Evolutionary conservation across 2,888 invertebrate species (phyloP), one percentile per base, ranked within the genome.

Genomic region (Aromia moschata): DNA sequence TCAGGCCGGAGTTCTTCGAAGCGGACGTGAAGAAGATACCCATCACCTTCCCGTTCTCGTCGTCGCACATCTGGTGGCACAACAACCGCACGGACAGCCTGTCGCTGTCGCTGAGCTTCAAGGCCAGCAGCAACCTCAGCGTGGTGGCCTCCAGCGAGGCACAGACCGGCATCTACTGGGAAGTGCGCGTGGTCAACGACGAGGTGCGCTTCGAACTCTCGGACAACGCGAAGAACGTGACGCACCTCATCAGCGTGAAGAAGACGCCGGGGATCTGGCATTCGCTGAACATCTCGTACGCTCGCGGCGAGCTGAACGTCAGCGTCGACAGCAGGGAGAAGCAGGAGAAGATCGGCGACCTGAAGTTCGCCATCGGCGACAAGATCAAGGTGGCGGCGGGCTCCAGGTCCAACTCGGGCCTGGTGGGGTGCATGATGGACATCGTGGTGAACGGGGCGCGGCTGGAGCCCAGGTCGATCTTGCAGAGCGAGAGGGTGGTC

Each of bases 351-450:
- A 70, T 81, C 43, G 75, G 74, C 0, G 76, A 77, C 49, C 67
- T 81, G 18, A 77, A 76, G 54, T 81, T 81, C 64, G 78, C 80
- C 1, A 74, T 79, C 16, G 81, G 81, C 1, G 81, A 81, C 67
- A 81, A 81, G 64, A 80, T 81, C 43, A 81, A 81, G 64, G 90
- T 93, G 67, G 93, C 93, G 56, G 93, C 92, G 73, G 93, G 93
- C 40, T 84, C 90, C 12, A 88, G 89, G 78, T 86, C 86, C 10
- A 89, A 89, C 70, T 80, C 86, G 75, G 94, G 96, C 2, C 83
- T 96, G 52, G 92, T 95, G 46, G 97, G 97, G 17, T 97, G 97
- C 77, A 92, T 96, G 86, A 86, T 94, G 65, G 92, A 94, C 74
- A 90, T 96, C 60, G 86, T 88, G 77, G 91, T 96, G 58, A 95